Base-by-base conservation (phyloP, 2,888 invertebrate species). In the Pseudanteris insignis region DNA sequence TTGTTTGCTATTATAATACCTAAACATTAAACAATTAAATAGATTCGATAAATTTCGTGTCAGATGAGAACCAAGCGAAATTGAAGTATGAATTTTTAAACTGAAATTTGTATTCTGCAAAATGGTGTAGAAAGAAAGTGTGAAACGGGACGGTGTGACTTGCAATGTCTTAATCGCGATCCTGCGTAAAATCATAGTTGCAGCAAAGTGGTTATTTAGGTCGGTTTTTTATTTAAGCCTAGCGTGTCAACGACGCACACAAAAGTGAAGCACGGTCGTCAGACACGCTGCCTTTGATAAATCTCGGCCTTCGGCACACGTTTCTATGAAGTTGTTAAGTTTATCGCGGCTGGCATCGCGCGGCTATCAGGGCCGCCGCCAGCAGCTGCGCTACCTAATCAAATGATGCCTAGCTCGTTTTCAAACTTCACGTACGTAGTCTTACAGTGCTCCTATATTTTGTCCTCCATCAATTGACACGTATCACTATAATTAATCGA, bases 261-360 rank as follows among this genome's bases (percentile, higher is more conserved):
- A 58, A 61, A 11, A 34, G 5, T 29, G 30, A 21, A 37, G 40
- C 30, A 46, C 53, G 55, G 50, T 38, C 63, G 63, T 28, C 67
- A 67, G 75, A 75, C 73, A 72, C 68, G 70, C 71, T 63, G 55
- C 46, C 21, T 43, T 66, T 62, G 71, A 73, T 74, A 75, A 71
- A 68, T 71, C 69, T 63, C 66, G 54, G 43, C 63, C 63, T 66
- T 69, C 21, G 63, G 67, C 54, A 67, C 70, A 67, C 66, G 71
- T 70, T 75, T 69, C 70, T 76, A 75, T 77, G 70, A 74, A 76
- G 75, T 76, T 73, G 76, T 76, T 77, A 75, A 71, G 62, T 67
- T 72, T 75, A 77, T 77, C 77, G 69, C 33, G 38, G 37, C 53
- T 47, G 58, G 47, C 63, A 74, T 72, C 71, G 57, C 70, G 51